These are phyloP conservation scores for Myocastor coypus DNA, from an alignment of 2,113 vertebrate genomes.

Conservation along the genomic window DNA sequence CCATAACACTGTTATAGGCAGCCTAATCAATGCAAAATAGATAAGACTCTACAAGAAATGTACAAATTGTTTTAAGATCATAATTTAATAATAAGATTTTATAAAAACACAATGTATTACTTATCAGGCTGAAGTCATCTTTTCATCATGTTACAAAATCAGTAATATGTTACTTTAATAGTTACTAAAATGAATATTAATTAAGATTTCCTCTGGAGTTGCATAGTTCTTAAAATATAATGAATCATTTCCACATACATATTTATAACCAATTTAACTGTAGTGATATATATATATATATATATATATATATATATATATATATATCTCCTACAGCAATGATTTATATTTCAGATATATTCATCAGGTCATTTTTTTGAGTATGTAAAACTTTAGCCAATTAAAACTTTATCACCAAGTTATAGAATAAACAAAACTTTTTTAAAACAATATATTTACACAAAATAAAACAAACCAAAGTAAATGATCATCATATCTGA, in stretches of 20 bases:
- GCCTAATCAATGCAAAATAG: background rate
- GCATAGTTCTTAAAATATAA: constrained; percentile 57
- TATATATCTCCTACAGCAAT: background rate
- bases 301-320: no score
- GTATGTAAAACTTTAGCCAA: background rate
- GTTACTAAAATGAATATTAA: constrained; percentile 62
- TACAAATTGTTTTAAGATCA: background rate
- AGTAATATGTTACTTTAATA: constrained; percentile 63
- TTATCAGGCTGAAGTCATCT: background rate
- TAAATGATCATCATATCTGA: background rate
- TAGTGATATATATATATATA: no score
- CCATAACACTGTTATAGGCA: background rate
- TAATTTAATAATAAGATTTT: background rate
- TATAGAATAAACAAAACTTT: background rate
- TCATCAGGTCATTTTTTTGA: constrained; percentile 31
- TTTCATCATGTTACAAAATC: background rate
- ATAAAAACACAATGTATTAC: background rate
- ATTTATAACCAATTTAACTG: constrained; percentile 72
- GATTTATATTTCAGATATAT: constrained; percentile 46
- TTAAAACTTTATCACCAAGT: background rate
- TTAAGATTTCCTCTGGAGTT: constrained; percentile 57
- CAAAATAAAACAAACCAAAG: background rate
- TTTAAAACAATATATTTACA: background rate
- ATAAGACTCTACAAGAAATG: background rate
- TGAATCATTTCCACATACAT: constrained; percentile 61